Percentiles rank a stretch among this genome's conserved stretches.
Evolutionary conservation across 2,113 vertebrate genomes (phyloP).

Genomic region (Caranx melampygus): DNA sequence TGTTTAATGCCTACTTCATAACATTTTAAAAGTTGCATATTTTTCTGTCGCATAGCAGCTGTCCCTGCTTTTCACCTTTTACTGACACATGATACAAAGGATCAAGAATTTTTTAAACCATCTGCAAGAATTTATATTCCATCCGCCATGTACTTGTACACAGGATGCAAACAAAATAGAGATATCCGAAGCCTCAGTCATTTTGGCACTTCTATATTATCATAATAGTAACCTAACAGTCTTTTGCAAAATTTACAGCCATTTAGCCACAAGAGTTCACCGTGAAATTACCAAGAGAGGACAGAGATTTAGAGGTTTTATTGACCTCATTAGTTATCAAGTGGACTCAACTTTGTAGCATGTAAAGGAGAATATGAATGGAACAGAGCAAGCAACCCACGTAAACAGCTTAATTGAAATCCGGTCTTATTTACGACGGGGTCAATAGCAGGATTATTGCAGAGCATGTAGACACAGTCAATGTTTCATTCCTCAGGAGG

Average conservation of each 20-base stretch:
- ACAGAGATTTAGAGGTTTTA: neutral
- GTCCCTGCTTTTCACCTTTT: neutral
- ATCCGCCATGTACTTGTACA: neutral
- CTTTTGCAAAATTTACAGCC: neutral
- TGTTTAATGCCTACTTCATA: no score
- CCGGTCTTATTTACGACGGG: conserved; percentile 33
- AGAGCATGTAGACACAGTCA: conserved; percentile 34
- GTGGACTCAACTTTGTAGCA: neutral
- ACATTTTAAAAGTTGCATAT: neutral
- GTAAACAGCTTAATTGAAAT: conserved; percentile 61
- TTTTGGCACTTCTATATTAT: neutral
- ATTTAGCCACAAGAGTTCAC: neutral
- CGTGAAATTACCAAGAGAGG: neutral
- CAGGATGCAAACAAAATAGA: neutral
- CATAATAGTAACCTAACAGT: neutral
- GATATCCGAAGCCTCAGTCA: no score
- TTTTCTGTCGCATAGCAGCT: neutral
- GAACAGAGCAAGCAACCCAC: conserved; percentile 23
- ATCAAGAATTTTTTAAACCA: neutral
- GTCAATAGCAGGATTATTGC: conserved; percentile 52
- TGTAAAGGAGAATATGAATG: conserved; percentile 25
- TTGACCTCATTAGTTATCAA: conserved; percentile 3
- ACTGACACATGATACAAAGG: neutral
- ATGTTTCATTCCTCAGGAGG: conserved; percentile 58
- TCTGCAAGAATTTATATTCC: neutral